Base-by-base conservation (phyloP, 1,140 invertebrate species). In the Listronotus oregonensis region DNA sequence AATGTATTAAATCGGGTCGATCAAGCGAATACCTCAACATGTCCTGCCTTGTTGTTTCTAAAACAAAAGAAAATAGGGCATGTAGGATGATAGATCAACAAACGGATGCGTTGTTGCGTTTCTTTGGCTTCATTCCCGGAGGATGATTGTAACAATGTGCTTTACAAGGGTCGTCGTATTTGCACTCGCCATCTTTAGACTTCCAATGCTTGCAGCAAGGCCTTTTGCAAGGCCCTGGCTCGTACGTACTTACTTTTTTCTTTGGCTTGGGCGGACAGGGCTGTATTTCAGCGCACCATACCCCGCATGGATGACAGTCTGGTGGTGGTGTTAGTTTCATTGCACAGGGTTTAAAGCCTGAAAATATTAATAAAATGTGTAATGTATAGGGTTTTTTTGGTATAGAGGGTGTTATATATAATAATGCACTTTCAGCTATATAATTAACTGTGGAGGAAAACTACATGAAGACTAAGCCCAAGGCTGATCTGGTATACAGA, bases 121-220 rank as follows among this genome's bases (percentile, higher is more conserved):
- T 63, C 17, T 57, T 65, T 34, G 75, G 74, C 67, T 76, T 77
- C 11, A 75, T 76, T 34, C 75, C 74, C 17, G 47, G 46, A 11
- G 77, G 75, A 67, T 77, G 77, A 65, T 78, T 71, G 47, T 55
- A 73, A 66, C 77, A 78, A 32, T 74, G 69, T 11, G 77, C 77
- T 64, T 70, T 73, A 55, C 77, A 78, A 31, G 74, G 73, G 37
- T 72, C 71, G 34, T 76, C 75, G 46, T 78, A 78, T 34, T 72
- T 44, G 67, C 77, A 78, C 11, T 68, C 70, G 9, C 69, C 70
- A 7, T 75, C 73, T 69, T 74, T 74, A 3, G 73, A 66, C 57
- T 71, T 73, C 71, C 74, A 75, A 56, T 78, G 77, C 50, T 73
- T 70, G 49, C 75, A 77, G 47, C 77, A 74, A 3, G 75, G 73